Percentiles rank a stretch among this genome's conserved stretches.
These are phyloP conservation scores for Lasaia peninsularis DNA, from an alignment of 1,140 invertebrate species.

Conservation along the genomic window DNA sequence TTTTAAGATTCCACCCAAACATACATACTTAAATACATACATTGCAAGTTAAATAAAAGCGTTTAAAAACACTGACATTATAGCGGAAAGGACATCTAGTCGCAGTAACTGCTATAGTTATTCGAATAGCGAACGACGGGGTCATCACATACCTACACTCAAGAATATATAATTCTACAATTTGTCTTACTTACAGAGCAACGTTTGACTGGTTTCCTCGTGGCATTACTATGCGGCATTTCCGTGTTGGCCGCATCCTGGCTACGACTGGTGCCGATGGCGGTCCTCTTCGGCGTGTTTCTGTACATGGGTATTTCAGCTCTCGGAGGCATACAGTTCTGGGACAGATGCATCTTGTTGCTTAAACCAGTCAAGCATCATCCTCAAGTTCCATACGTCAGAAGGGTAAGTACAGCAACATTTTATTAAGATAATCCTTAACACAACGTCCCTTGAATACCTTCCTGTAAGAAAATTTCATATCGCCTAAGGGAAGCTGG, in stretches of 20 bases:
- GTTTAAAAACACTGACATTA: no score
- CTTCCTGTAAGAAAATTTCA: neutral
- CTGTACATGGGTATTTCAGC: slow-evolving; percentile 97
- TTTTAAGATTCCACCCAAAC: no score
- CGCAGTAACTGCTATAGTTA: no score
- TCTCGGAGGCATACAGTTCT: slow-evolving; percentile 94
- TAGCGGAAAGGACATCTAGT: no score
- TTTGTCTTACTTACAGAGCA: slow-evolving; percentile 81
- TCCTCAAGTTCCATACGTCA: slow-evolving; percentile 88
- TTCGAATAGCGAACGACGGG: no score
- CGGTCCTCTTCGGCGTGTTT: slow-evolving; percentile 97
- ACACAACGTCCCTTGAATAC: neutral
- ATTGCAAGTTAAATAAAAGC: no score
- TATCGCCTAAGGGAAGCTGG: no score
- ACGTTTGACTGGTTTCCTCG: slow-evolving; percentile 86
- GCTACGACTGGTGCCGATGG: slow-evolving; percentile 91
- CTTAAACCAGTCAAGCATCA: slow-evolving; percentile 97
- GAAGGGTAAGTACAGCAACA: slow-evolving; percentile 76
- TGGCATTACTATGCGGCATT: slow-evolving; percentile 86
- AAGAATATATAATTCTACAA: no score
- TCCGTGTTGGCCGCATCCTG: slow-evolving; percentile 90
- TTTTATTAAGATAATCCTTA: neutral
- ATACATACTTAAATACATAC: no score
- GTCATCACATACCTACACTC: neutral
- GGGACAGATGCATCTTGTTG: slow-evolving; percentile 90